phyloP scores from a whole-genome alignment of 2,113 vertebrate species.

The Ornithorhynchus anatinus region DNA sequence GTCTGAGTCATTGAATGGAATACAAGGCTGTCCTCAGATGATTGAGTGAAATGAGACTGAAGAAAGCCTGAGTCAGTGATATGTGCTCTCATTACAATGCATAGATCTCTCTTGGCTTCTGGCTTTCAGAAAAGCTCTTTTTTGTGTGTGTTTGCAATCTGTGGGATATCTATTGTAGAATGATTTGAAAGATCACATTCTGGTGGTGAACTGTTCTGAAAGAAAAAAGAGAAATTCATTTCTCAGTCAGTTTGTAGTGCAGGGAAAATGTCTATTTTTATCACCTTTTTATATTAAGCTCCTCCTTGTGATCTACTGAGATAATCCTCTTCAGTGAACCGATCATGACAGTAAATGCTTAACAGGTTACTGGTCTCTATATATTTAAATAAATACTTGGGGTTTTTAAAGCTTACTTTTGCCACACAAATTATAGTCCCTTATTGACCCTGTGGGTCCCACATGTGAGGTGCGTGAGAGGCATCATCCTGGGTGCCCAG shows the following conservation, averaged over 20 bases:
- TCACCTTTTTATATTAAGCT: neutral
- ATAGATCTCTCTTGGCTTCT: neutral
- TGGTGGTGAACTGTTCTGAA: neutral
- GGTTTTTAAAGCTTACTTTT: too few relatives aligned
- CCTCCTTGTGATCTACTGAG: too few relatives aligned
- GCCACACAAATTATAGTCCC: too few relatives aligned
- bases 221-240: slow-evolving; percentile 2
- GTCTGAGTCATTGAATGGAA: neutral
- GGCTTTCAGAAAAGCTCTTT: neutral
- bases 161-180: neutral
- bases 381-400: too few relatives aligned
- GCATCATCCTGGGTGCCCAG: too few relatives aligned
- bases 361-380: too few relatives aligned
- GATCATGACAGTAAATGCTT: too few relatives aligned
- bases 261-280: slow-evolving; percentile 2
- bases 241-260: neutral
- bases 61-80: neutral
- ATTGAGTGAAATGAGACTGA: neutral
- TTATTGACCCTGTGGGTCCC: too few relatives aligned
- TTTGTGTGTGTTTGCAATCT: neutral
- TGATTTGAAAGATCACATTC: neutral
- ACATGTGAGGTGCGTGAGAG: too few relatives aligned
- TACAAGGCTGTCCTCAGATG: neutral
- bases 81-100: neutral
- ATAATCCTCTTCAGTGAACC: too few relatives aligned